These are phyloP conservation scores for Holocentrus rufus DNA, from an alignment of 2,797 vertebrate species.

Conservation along the genomic window DNA sequence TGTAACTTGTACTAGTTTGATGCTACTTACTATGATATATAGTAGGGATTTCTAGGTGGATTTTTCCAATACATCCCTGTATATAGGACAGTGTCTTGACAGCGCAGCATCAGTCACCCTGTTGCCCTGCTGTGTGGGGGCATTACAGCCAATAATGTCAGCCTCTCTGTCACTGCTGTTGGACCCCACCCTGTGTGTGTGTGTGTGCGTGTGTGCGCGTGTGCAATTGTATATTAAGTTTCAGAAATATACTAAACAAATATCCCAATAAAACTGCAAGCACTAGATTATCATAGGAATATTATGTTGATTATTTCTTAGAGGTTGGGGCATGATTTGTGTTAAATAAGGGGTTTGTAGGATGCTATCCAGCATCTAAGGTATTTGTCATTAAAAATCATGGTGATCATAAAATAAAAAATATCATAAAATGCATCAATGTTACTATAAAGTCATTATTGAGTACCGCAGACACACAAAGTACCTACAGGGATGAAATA, in stretches of 20 bases:
- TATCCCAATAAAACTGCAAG: background rate
- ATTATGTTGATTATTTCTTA: background rate
- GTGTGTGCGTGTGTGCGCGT: too few relatives aligned
- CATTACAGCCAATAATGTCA: slow-evolving; percentile 49
- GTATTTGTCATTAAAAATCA: slow-evolving; percentile 28
- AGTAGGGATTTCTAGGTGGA: background rate
- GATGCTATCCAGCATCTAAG: background rate
- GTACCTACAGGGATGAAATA: too few relatives aligned
- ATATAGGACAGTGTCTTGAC: slow-evolving; percentile 30
- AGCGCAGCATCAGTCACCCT: slow-evolving; percentile 56
- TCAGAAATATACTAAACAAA: background rate
- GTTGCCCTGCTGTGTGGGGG: slow-evolving; percentile 20
- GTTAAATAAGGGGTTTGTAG: background rate
- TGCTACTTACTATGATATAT: too few relatives aligned
- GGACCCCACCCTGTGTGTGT: background rate
- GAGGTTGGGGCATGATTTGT: too few relatives aligned
- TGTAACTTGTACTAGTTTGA: too few relatives aligned
- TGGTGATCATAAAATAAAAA: too few relatives aligned
- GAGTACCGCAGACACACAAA: too few relatives aligned
- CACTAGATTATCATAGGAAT: background rate
- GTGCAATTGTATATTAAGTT: background rate
- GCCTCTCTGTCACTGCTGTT: slow-evolving; percentile 23
- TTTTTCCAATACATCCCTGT: slow-evolving; percentile 11
- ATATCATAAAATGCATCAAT: too few relatives aligned
- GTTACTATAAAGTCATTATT: too few relatives aligned